Evolutionary conservation across 2,113 vertebrate species (phyloP), one percentile per base, ranked within the genome.

Genomic region (Thamnophis sirtalis): DNA sequence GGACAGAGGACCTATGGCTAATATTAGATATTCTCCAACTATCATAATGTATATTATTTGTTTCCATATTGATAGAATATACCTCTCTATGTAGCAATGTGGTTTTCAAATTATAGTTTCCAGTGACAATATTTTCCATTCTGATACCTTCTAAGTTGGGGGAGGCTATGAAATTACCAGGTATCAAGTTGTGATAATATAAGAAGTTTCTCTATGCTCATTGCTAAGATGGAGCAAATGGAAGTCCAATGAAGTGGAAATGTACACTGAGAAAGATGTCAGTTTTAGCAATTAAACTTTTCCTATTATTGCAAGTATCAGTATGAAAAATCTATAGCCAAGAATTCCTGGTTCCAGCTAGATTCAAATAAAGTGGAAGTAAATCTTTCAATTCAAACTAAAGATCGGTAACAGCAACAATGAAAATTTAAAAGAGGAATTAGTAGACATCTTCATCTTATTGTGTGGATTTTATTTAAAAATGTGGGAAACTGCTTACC

Each of bases 401-500:
- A 80, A 9, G 24, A 56, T 86, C 51, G 15, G 7, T 80, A 38
- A 80, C 73, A 48, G 33, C 68, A 91, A 92, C 26, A 88, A 54
- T 84, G 26, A 28, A 26, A 38, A 60, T 55, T 68, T 88, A 84
- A 50, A 91, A 94, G 55, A 54, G 5, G 91, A 95, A 84, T 13
- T 92, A 92, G 68, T 90, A 93, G 89, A 68, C 1, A 90, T 93
- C 90, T 89, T 88, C 93, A 88, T 87, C 38, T 94, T 86, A 24
- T 84, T 86, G 0, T 53, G 68, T 87, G 48, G 86, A 89, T 93
- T 93, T 94, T 92, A 68, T 89, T 91, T 87, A 53, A 90, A 90
- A 90, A 92, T 48, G 73, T 49, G 85, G 21, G 17, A 68, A 88
- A 5, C 19, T 53, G 84, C 4, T 38, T 7, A 38, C 58, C 15